Evolutionary conservation across 2,113 vertebrate species (phyloP).

Genomic region (Chinchilla lanigera): DNA sequence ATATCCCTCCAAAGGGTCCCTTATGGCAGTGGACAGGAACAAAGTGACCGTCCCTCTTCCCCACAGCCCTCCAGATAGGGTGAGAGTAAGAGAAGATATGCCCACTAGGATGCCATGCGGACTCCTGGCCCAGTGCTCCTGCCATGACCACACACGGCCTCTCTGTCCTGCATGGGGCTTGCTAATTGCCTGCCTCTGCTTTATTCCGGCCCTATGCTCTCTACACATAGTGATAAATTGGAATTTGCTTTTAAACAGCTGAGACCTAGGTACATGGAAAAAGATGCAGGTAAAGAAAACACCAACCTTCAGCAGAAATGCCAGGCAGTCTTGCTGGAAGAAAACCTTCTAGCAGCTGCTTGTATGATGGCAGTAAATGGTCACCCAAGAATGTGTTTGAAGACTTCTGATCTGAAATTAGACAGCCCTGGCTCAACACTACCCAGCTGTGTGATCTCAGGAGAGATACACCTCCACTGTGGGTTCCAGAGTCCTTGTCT

Average conservation of each 20-base stretch:
- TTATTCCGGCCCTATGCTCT: neutral
- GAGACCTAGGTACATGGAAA: neutral
- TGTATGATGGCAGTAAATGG: neutral
- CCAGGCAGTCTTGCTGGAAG: neutral
- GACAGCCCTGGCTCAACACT: neutral
- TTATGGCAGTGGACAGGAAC: neutral
- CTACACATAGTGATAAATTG: neutral
- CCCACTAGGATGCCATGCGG: neutral
- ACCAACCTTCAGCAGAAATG: neutral
- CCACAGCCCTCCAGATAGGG: neutral
- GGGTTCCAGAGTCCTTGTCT: neutral
- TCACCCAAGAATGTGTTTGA: neutral
- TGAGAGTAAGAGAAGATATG: neutral
- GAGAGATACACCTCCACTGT: neutral
- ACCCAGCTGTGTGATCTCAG: neutral
- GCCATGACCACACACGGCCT: accelerated
- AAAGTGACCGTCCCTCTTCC: neutral
- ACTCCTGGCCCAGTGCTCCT: neutral
- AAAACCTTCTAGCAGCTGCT: neutral
- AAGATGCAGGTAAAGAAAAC: neutral
- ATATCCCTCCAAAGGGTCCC: neutral
- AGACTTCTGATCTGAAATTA: neutral
- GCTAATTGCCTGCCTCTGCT: neutral
- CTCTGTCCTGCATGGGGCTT: neutral
- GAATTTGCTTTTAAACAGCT: neutral